A percentile compares a stretch with the other conserved stretches of the same genome.
Evolutionary conservation across 1,140 invertebrate genomes (phyloP).

Genomic region (Oncopeltus fasciatus): DNA sequence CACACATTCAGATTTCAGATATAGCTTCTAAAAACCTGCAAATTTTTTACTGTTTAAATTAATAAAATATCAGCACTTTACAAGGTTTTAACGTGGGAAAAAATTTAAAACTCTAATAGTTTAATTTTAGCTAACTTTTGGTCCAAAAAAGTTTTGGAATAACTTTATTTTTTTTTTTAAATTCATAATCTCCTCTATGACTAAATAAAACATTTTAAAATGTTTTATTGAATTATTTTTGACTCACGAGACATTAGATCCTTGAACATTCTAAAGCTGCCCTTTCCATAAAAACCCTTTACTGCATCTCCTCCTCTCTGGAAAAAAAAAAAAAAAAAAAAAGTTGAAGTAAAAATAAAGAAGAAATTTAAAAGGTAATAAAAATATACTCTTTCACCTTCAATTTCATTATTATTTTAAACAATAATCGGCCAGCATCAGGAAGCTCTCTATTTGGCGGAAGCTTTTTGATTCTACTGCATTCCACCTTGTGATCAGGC

Average conservation of each 20-base stretch:
- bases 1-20: no score
- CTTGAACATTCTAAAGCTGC: constrained; percentile 55
- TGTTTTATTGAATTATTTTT: no score
- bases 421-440: constrained; percentile 55
- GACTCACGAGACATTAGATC: constrained; percentile 76
- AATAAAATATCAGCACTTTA: no score
- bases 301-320: constrained; percentile 46
- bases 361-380: background rate
- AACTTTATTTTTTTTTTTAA: no score
- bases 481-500: constrained; percentile 62
- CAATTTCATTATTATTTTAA: constrained; percentile 54
- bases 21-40: no score
- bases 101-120: no score
- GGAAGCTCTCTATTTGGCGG: constrained; percentile 46
- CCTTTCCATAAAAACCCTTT: constrained; percentile 48
- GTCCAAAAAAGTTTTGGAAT: no score
- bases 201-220: no score
- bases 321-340: constrained; percentile 19
- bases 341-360: background rate
- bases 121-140: no score
- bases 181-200: no score
- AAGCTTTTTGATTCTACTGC: constrained; percentile 49
- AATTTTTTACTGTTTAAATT: no score
- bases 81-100: no score
- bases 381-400: constrained; percentile 28